Evolutionary conservation across 2,113 vertebrate species (phyloP).

Genomic region (Parotia lawesii): DNA sequence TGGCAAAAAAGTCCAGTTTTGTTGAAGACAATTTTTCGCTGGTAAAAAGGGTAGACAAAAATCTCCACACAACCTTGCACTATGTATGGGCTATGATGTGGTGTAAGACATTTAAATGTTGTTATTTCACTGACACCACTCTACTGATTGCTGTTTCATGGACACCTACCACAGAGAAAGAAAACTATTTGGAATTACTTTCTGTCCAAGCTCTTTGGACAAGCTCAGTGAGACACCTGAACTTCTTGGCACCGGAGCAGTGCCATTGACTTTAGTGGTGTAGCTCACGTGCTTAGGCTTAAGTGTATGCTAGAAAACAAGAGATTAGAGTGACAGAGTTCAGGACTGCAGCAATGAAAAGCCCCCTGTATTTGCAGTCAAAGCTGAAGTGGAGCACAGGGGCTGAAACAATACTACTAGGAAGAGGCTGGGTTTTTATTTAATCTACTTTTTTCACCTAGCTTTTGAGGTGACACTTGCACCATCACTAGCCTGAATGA

Average conservation of each 20-base stretch:
- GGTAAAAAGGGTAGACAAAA: not conserved
- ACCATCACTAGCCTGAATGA: not conserved
- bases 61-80: not conserved
- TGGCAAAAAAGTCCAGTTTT: not conserved
- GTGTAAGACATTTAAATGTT: not conserved
- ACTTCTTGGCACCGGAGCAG: not conserved
- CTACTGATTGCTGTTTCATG: not conserved
- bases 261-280: not conserved
- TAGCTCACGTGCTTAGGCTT: slow-evolving; percentile 1
- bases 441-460: not conserved
- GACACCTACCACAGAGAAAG: not conserved
- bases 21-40: not conserved
- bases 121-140: not conserved
- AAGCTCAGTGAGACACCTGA: not conserved
- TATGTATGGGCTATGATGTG: not conserved
- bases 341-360: not conserved
- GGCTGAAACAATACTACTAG: not conserved
- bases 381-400: not conserved
- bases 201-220: not conserved
- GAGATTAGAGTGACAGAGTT: not conserved
- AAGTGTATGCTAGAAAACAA: slow-evolving; percentile 20
- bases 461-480: not conserved
- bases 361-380: not conserved
- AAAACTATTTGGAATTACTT: not conserved
- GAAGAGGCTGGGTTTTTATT: not conserved